A percentile compares a stretch with the other conserved stretches of the same genome.
These are phyloP conservation scores for Ciconia maguari DNA, from an alignment of 2,113 vertebrate species.

Conservation along the genomic window DNA sequence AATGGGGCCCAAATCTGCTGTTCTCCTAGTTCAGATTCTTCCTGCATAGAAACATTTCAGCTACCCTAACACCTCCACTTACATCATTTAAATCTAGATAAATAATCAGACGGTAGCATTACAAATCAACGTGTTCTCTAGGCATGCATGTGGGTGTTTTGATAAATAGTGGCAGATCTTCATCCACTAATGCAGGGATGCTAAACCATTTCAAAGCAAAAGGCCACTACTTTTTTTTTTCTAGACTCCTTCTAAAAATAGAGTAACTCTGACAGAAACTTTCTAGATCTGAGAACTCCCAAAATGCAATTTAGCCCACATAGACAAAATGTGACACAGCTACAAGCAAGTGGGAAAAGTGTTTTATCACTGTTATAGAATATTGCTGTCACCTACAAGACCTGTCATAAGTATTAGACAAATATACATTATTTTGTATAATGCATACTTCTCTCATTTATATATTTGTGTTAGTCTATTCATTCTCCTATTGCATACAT, in stretches of 20 bases:
- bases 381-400: not conserved
- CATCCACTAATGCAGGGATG: not conserved
- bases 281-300: not conserved
- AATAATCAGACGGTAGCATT: not conserved
- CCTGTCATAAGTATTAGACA: not conserved
- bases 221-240: not conserved
- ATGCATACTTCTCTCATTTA: not conserved
- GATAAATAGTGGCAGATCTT: conserved; percentile 8
- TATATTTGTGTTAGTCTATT: not conserved
- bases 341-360: not conserved
- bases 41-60: not conserved
- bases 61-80: not conserved
- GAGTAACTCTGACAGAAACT: conserved; percentile 4
- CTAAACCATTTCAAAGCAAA: conserved; percentile 14
- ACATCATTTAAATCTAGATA: not conserved
- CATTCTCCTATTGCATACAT: not conserved
- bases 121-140: not conserved
- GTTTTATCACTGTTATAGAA: not conserved
- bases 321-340: not conserved
- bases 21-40: not conserved
- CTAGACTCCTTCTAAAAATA: not conserved
- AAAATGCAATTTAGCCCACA: not conserved
- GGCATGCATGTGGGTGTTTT: not conserved
- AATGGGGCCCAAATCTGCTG: not conserved
- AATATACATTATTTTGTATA: not conserved